Conservation (phyloP, 2,797 vertebrate species). For the Meda fulgida region DNA sequence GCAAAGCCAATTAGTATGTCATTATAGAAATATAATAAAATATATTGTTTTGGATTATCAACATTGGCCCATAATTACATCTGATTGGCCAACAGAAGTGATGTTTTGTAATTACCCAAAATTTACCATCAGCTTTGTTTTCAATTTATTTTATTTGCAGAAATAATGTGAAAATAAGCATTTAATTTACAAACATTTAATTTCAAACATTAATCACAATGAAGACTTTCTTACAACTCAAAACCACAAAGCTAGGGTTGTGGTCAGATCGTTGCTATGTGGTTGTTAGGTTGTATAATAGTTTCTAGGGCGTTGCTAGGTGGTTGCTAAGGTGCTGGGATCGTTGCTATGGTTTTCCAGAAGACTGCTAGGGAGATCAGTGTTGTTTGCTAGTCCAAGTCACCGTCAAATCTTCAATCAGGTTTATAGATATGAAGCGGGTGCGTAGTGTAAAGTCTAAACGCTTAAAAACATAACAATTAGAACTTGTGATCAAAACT, state of each 20-base stretch:
- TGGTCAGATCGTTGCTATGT: neutral
- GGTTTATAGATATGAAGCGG: neutral
- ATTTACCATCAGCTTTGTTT: neutral
- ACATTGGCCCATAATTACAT: too few relatives aligned
- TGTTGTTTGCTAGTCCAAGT: neutral
- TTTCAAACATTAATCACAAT: neutral
- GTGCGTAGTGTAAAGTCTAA: neutral
- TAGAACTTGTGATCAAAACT: neutral
- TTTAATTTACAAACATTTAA: neutral
- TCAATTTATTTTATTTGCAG: too few relatives aligned
- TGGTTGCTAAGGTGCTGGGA: neutral
- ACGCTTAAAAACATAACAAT: neutral
- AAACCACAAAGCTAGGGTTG: neutral
- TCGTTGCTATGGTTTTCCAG: neutral
- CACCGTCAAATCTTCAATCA: neutral
- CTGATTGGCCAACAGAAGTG: too few relatives aligned
- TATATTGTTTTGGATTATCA: too few relatives aligned
- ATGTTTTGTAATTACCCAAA: neutral
- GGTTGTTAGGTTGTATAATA: neutral
- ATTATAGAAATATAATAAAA: too few relatives aligned
- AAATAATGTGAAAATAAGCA: neutral
- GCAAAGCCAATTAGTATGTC: too few relatives aligned
- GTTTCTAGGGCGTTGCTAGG: neutral
- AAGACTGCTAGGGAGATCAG: neutral
- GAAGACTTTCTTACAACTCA: neutral